These are phyloP conservation scores for Phthorimaea operculella DNA, from an alignment of 1,140 invertebrate species.

Conservation along the genomic window DNA sequence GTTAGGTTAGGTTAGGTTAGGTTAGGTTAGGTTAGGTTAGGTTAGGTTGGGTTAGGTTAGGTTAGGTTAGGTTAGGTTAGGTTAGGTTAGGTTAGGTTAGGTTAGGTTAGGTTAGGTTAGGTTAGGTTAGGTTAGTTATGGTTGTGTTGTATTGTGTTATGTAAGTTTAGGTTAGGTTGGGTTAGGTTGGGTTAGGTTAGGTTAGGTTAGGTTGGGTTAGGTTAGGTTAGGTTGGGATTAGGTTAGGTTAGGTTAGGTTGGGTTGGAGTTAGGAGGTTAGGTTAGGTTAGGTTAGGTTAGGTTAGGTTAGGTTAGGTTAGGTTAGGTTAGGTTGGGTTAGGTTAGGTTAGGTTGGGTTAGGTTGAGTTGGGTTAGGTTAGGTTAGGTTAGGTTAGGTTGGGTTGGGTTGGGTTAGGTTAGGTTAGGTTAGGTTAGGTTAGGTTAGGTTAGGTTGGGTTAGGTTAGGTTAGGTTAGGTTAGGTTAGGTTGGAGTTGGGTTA, in stretches of 20 bases:
- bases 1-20: constrained; percentile 21
- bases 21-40: constrained; percentile 23
- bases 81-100: constrained; percentile 21
- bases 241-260: constrained; percentile 28
- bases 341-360: constrained; percentile 16
- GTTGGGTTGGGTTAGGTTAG: constrained; percentile 27
- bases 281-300: constrained; percentile 25
- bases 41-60: constrained; percentile 21
- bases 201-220: constrained; percentile 31
- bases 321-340: constrained; percentile 24
- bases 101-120: constrained; percentile 17
- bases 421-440: constrained; percentile 15
- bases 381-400: constrained; percentile 18
- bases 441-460: constrained; percentile 18
- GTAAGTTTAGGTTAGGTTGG: constrained; percentile 24
- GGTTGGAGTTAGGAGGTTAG: too few relatives aligned
- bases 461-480: constrained; percentile 17
- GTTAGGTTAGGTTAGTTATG: constrained; percentile 23
- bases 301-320: constrained; percentile 21
- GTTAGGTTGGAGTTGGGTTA: constrained; percentile 26
- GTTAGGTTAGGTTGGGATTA: constrained; percentile 27
- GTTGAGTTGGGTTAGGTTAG: constrained; percentile 24
- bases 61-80: constrained; percentile 17
- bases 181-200: constrained; percentile 31
- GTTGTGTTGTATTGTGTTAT: constrained; percentile 16